phyloP scores from a whole-genome alignment of 37 sponge, comb jelly and placozoan species.

The Haliclona indistincta region DNA sequence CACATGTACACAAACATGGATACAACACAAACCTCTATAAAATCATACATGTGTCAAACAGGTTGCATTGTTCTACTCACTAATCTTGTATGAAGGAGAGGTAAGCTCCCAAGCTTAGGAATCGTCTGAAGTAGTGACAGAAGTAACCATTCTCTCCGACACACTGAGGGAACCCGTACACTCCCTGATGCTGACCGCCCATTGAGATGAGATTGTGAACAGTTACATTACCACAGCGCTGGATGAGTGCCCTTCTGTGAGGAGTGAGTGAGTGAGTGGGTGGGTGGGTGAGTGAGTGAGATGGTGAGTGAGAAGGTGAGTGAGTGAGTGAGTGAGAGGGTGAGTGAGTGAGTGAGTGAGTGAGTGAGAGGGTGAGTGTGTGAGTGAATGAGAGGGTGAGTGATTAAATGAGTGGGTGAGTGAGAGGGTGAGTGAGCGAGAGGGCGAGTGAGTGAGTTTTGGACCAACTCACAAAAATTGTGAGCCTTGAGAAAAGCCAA shows the following conservation, averaged over 20 bases:
- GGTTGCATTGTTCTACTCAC: conserved; percentile 3
- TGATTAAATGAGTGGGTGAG: neutral
- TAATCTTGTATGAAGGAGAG: neutral
- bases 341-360: neutral
- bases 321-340: neutral
- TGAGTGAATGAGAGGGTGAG: no score
- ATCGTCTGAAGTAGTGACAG: conserved; percentile 15
- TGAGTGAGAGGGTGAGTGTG: no score
- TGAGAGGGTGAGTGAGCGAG: neutral
- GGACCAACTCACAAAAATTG: conserved; percentile 62
- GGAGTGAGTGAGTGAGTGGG: neutral
- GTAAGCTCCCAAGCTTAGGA: conserved; percentile 2
- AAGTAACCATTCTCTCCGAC: neutral
- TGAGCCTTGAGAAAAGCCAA: conserved; percentile 70
- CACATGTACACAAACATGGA: no score
- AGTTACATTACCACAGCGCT: conserved; percentile 46
- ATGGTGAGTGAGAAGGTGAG: no score
- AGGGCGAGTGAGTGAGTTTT: no score
- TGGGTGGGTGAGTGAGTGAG: neutral
- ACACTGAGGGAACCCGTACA: conserved; percentile 13
- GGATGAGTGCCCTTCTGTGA: conserved; percentile 51
- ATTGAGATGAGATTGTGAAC: conserved; percentile 58
- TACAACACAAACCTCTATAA: no score
- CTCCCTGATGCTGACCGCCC: conserved; percentile 71
- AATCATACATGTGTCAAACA: no score